Evolutionary conservation across 2,888 invertebrate genomes (phyloP), one percentile per base, ranked within the genome.

Genomic region (Stenodema calcarata): DNA sequence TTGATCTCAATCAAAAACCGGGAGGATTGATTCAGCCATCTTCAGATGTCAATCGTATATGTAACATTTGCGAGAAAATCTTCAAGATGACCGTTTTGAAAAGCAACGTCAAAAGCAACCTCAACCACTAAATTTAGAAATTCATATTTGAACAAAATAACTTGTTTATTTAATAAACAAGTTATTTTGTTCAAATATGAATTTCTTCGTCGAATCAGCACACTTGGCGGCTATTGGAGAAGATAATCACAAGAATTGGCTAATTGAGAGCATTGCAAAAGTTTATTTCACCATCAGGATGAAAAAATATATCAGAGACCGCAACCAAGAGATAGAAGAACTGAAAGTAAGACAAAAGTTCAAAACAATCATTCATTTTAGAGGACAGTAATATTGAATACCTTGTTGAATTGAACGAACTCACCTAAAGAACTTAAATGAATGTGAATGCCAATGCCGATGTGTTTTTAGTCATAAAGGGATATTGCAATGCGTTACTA

Each of bases 21-120:
- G 75, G 87, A 76, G 87, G 75, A 9, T 75, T 87, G 76, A 73
- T 83, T 16, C 87, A 87, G 76, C 87, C 76, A 28, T 83, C 87
- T 44, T 30, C 47, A 12, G 75, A 87, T 75, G 62, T 87, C 44
- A 75, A 16, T 50, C 73, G 47, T n/a, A 83, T 75, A 75, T 83
- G 54, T 47, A 83, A 83, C 75, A 87, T 80, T 30, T 35, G 80
- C 62, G 80, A 80, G 62, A 79, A 62, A 80, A 86, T 86, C 54
- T 83, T 86, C 73, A 86, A 50, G 50, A 86, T 79, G 27, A 30
- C 35, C n/a, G 42, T 47, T 86, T 35, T 79, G 42, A 86, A 86
- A 50, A 16, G n/a, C 50, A 78, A 86, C 80, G 18, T 86, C 69
- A 79, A 86, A 18, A 54, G 79, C 79, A 70, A 76, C 76, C 76